Evolutionary conservation across 2,888 invertebrate species (phyloP).

Genomic region (Hedya salicella): DNA sequence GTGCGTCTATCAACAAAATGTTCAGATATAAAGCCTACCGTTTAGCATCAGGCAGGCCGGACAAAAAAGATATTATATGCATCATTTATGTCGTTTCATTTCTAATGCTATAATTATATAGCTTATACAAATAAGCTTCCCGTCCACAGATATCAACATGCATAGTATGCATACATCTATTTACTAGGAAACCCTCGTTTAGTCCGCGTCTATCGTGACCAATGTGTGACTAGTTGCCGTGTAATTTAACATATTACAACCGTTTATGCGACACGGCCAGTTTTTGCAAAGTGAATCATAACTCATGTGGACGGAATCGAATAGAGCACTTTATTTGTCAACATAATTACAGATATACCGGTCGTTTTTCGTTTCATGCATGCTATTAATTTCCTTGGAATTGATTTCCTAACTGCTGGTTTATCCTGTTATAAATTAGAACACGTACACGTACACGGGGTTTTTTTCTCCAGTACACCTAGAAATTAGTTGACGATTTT

Average conservation of each 20-base stretch:
- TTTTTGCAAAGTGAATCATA: constrained; percentile 11
- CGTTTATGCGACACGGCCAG: constrained; percentile 18
- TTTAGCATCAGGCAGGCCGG: too few relatives aligned
- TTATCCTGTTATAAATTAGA: not conserved
- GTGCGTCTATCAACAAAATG: too few relatives aligned
- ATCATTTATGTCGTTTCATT: too few relatives aligned
- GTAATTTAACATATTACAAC: constrained; percentile 31
- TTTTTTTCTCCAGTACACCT: too few relatives aligned
- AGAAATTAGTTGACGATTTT: too few relatives aligned
- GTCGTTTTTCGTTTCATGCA: not conserved
- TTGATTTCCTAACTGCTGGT: not conserved
- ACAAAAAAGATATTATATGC: too few relatives aligned
- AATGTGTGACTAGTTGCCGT: constrained; percentile 7
- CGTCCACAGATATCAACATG: constrained; percentile 10
- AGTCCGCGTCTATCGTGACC: not conserved
- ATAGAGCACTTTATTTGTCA: constrained; percentile 26
- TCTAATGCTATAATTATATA: too few relatives aligned
- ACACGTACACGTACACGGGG: too few relatives aligned
- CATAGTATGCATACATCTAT: constrained; percentile 2
- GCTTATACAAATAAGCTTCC: constrained; percentile 4
- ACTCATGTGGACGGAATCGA: constrained; percentile 4
- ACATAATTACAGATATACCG: constrained; percentile 7
- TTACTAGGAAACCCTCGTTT: constrained; percentile 11
- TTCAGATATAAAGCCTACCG: too few relatives aligned
- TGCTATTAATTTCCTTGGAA: not conserved